Conservation (phyloP, 2,113 vertebrate species). For the Aegypius monachus region DNA sequence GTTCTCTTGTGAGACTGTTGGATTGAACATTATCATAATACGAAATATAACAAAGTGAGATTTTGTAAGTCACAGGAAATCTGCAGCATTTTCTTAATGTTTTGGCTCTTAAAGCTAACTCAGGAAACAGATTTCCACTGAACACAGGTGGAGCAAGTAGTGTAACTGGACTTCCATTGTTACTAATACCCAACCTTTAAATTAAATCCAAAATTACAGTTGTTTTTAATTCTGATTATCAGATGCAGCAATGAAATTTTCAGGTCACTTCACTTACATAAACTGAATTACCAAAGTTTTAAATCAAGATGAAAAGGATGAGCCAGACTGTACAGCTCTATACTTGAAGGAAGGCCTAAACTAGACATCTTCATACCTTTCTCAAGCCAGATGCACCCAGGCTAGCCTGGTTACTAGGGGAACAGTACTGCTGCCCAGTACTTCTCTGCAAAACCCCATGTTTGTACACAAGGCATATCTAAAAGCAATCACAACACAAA, state of each 20-base stretch:
- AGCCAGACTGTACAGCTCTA: background rate
- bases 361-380: background rate
- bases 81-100: background rate
- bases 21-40: background rate
- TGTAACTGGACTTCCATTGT: background rate
- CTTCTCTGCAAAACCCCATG: background rate
- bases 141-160: background rate
- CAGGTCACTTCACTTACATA: background rate
- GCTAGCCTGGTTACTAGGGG: background rate
- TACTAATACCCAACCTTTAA: background rate
- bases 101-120: background rate
- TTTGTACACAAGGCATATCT: background rate
- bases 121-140: background rate
- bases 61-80: slow-evolving; percentile 1
- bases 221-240: background rate
- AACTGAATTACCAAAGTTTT: background rate
- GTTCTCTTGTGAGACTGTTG: background rate
- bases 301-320: background rate
- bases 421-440: background rate
- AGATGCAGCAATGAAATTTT: background rate
- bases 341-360: background rate
- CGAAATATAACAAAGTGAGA: background rate
- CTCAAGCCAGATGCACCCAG: background rate
- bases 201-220: background rate
- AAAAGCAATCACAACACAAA: background rate